Evolutionary conservation across 2,888 invertebrate species (phyloP).

Genomic region (Malachius bipustulatus): DNA sequence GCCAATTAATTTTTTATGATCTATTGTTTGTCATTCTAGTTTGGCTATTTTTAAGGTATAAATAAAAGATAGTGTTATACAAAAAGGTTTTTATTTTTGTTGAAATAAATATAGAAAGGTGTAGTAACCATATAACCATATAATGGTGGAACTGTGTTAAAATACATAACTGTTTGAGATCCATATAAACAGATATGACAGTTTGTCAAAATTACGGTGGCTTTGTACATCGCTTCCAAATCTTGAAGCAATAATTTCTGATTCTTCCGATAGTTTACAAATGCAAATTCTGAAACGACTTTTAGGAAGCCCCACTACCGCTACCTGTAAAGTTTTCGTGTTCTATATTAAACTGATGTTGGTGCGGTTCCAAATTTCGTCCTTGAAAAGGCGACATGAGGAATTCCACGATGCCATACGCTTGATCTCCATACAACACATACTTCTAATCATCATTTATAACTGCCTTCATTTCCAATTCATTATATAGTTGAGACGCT

Average conservation of each 20-base stretch:
- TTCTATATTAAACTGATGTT: constrained; percentile 11
- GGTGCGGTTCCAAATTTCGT: constrained; percentile 6
- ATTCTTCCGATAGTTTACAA: constrained; percentile 19
- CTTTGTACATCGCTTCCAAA: constrained; percentile 12
- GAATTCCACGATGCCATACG: constrained; percentile 16
- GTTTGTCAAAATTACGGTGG: constrained; percentile 14
- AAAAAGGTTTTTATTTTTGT: too few species aligned
- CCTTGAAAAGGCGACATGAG: constrained; percentile 14
- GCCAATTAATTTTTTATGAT: too few species aligned
- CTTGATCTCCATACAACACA: constrained; percentile 18
- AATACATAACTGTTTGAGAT: constrained; percentile 12
- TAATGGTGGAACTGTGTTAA: constrained; percentile 13
- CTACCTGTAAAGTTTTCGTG: too few species aligned
- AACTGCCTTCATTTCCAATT: constrained; percentile 13
- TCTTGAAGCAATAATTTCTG: constrained; percentile 17
- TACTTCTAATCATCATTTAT: constrained; percentile 13
- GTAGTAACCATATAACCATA: too few species aligned
- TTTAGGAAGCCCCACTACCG: constrained; percentile 18
- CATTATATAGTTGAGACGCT: constrained; percentile 14
- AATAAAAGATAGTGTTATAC: too few species aligned
- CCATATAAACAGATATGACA: constrained; percentile 17
- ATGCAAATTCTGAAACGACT: constrained; percentile 16
- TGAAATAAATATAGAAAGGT: too few species aligned
- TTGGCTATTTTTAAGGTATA: too few species aligned
- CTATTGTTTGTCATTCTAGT: too few species aligned